Percentiles rank a stretch among this genome's conserved stretches.
Evolutionary conservation across 2,888 invertebrate species (phyloP).

Genomic region (Hemaris fuciformis): DNA sequence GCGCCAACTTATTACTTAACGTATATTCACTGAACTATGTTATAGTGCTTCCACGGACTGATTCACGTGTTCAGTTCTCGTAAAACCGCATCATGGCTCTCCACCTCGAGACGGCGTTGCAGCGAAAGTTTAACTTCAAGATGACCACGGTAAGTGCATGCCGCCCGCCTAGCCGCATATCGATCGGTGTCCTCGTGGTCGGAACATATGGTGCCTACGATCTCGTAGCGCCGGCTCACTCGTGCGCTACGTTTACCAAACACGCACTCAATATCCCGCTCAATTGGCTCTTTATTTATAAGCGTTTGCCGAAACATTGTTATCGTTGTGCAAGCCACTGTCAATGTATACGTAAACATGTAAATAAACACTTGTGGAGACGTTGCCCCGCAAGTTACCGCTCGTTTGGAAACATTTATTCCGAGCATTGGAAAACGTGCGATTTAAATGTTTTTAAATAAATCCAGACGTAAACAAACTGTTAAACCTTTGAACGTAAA

Average conservation of each 20-base stretch:
- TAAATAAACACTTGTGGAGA: slow-evolving; percentile 76
- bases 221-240: slow-evolving; percentile 50
- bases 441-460: slow-evolving; percentile 25
- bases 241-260: slow-evolving; percentile 48
- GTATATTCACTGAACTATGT: slow-evolving; percentile 62
- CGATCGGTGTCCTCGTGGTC: slow-evolving; percentile 72
- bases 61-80: slow-evolving; percentile 45
- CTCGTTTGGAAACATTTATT: slow-evolving; percentile 11
- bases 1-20: slow-evolving; percentile 67
- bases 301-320: slow-evolving; percentile 37
- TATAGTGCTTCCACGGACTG: slow-evolving; percentile 61
- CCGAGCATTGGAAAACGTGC: slow-evolving; percentile 19
- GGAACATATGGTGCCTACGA: slow-evolving; percentile 74
- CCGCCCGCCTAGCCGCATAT: slow-evolving; percentile 60
- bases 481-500: slow-evolving; percentile 19
- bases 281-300: slow-evolving; percentile 35
- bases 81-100: slow-evolving; percentile 59
- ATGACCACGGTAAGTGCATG: slow-evolving; percentile 80
- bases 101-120: slow-evolving; percentile 77
- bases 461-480: slow-evolving; percentile 28
- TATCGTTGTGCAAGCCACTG: slow-evolving; percentile 28
- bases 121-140: slow-evolving; percentile 79
- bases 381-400: slow-evolving; percentile 19
- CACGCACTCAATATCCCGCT: slow-evolving; percentile 31
- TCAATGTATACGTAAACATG: slow-evolving; percentile 41